Conservation (phyloP, 2,797 vertebrate genomes). For the Hemitrygon akajei region DNA sequence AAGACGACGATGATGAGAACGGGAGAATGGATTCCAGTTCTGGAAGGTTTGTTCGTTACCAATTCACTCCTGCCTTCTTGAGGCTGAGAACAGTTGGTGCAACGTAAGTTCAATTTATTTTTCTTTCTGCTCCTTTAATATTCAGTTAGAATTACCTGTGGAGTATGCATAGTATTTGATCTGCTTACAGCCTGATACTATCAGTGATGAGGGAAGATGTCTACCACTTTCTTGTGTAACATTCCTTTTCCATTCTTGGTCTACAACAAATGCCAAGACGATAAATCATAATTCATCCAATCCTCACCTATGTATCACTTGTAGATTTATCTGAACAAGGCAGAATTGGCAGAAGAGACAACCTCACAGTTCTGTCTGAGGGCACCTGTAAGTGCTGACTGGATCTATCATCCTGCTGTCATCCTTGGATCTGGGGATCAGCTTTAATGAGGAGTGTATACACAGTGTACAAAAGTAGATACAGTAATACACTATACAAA, state of each 20-base stretch:
- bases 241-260: background rate
- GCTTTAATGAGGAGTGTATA: no score
- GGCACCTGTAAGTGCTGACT: no score
- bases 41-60: conserved; percentile 92
- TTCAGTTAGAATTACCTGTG: background rate
- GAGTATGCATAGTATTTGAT: background rate
- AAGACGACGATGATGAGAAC: conserved; percentile 66
- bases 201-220: background rate
- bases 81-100: conserved; percentile 89
- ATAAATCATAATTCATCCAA: no score
- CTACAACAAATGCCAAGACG: no score
- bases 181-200: background rate
- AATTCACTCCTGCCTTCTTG: conserved; percentile 93
- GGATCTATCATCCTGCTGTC: no score
- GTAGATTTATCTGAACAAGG: no score
- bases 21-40: conserved; percentile 73
- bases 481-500: no score
- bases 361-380: no score
- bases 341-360: no score
- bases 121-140: background rate
- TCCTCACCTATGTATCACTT: no score
- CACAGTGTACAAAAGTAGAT: no score
- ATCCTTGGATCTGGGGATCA: no score
- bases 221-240: background rate
- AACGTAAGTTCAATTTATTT: conserved; percentile 64